phyloP scores from a whole-genome alignment of 2,113 vertebrate genomes.

The Gobio gobio region DNA sequence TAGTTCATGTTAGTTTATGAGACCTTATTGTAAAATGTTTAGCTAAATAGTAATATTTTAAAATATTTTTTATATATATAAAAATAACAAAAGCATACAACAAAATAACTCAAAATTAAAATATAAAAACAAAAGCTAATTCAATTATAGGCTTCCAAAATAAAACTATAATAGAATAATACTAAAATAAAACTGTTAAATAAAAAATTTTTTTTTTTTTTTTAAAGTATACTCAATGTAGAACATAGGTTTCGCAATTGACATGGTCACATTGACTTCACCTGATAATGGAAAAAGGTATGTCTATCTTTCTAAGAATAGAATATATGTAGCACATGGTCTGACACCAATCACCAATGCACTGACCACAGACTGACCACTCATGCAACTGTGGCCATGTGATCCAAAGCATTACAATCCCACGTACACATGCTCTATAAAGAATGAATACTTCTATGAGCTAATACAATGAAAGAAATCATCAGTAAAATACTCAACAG shows the following conservation, averaged over 20 bases:
- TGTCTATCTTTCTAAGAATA: constrained; percentile 31
- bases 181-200: background rate
- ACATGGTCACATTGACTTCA: background rate
- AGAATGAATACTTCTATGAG: background rate
- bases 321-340: background rate
- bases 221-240: background rate
- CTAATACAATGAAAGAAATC: background rate
- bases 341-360: background rate
- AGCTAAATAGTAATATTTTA: background rate
- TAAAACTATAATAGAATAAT: background rate
- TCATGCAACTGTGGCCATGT: background rate
- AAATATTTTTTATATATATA: background rate
- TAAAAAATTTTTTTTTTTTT: too few species aligned
- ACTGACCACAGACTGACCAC: background rate
- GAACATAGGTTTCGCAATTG: background rate
- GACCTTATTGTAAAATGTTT: too few species aligned
- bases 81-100: background rate
- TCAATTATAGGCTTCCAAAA: background rate
- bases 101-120: background rate
- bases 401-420: background rate
- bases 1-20: too few species aligned
- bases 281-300: background rate
- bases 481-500: background rate
- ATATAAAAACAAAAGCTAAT: background rate
- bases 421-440: background rate